These are phyloP conservation scores for Aromia moschata DNA, from an alignment of 2,888 invertebrate species.

Conservation along the genomic window DNA sequence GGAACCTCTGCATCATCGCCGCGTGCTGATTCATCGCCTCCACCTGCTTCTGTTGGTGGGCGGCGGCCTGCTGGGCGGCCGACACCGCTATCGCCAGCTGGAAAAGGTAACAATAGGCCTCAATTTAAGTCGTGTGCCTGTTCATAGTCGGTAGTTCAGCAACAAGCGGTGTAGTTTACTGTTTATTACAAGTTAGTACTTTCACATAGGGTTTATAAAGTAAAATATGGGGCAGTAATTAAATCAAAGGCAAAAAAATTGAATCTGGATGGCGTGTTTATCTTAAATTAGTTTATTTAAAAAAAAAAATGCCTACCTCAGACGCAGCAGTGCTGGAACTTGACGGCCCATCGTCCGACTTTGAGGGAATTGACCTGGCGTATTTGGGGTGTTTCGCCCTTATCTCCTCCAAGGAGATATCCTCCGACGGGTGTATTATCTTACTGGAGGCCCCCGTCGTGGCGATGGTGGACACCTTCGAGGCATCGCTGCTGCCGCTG, in stretches of 20 bases:
- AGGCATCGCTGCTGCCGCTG: constrained; percentile 39
- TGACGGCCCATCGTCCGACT: constrained; percentile 55
- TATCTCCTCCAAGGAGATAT: constrained; percentile 88
- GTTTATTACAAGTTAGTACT: too few relatives aligned
- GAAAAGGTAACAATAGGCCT: too few relatives aligned
- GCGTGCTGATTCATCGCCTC: constrained; percentile 60
- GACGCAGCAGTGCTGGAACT: constrained; percentile 56
- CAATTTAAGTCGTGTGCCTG: too few relatives aligned
- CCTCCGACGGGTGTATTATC: constrained; percentile 94
- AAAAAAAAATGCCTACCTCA: constrained; percentile 47
- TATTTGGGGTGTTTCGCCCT: constrained; percentile 77
- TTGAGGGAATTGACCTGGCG: constrained; percentile 53
- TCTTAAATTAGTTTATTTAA: background rate
- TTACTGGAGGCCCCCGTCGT: constrained; percentile 86
- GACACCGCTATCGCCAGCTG: constrained; percentile 63
- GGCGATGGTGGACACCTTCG: constrained; percentile 70
- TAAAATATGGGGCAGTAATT: too few relatives aligned
- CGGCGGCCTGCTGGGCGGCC: constrained; percentile 65
- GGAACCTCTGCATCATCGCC: constrained; percentile 64
- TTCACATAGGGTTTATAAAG: too few relatives aligned
- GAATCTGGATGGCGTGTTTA: background rate
- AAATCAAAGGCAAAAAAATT: too few relatives aligned
- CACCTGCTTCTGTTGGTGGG: constrained; percentile 61
- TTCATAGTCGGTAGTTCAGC: too few relatives aligned
- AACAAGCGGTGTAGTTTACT: too few relatives aligned